A percentile compares a stretch with the other conserved stretches of the same genome.
These are phyloP conservation scores for Serilophus lunatus DNA, from an alignment of 2,113 vertebrate genomes.

Conservation along the genomic window DNA sequence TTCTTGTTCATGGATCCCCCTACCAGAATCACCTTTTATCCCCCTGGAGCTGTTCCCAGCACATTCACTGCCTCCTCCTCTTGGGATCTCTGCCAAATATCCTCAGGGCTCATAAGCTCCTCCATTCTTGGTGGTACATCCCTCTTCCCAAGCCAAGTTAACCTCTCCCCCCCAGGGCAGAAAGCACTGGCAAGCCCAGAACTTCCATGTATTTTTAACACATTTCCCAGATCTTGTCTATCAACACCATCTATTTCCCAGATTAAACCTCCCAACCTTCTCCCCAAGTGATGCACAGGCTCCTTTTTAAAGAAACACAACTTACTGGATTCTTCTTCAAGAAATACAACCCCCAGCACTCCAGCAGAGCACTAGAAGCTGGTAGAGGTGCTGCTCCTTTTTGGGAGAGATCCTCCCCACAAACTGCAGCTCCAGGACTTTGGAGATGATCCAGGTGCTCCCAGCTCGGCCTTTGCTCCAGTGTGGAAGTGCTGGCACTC, in stretches of 20 bases:
- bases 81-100: background rate
- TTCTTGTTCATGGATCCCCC: background rate
- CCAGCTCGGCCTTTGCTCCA: background rate
- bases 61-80: background rate
- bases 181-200: background rate
- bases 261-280: background rate
- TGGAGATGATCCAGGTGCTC: background rate
- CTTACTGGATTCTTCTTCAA: no score
- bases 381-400: background rate
- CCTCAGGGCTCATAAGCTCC: background rate
- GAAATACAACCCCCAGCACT: background rate
- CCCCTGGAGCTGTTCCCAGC: background rate
- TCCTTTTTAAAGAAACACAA: background rate
- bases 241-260: no score
- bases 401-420: background rate
- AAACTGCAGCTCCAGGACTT: background rate
- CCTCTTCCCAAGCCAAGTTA: background rate
- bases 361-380: background rate
- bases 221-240: background rate
- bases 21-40: background rate
- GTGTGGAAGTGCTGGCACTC: background rate
- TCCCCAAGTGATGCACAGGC: background rate
- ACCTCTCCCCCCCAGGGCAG: no score
- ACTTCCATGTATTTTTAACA: background rate
- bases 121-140: background rate